A percentile compares a stretch with the other conserved stretches of the same genome.
phyloP scores from a whole-genome alignment of 2,797 vertebrate genomes.

The Clarias pachynema region DNA sequence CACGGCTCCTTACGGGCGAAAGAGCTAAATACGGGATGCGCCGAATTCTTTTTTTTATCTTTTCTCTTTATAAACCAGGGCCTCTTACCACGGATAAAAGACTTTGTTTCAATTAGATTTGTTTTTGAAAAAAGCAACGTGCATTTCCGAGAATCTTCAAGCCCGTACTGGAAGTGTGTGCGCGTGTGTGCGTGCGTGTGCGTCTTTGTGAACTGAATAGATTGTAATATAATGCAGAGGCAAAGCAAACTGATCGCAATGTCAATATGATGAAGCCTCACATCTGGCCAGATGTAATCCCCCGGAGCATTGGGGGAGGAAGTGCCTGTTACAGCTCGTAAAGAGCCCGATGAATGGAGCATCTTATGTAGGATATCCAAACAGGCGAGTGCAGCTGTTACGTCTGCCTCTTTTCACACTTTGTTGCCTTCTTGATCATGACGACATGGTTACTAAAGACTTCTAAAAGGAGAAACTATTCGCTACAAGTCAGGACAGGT shows the following conservation, averaged over 20 bases:
- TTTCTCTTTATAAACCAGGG: neutral
- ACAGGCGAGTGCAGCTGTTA: constrained; percentile 7
- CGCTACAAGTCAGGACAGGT: constrained; percentile 19
- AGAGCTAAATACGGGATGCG: constrained; percentile 9
- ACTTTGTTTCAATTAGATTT: neutral
- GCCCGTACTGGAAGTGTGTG: neutral
- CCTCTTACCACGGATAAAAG: neutral
- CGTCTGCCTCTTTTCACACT: neutral
- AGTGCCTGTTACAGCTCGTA: constrained; percentile 7
- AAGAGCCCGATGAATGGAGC: neutral
- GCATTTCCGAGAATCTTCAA: constrained; percentile 27
- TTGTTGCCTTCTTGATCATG: neutral
- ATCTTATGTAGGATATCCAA: neutral
- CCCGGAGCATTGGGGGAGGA: neutral
- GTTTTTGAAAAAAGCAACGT: neutral
- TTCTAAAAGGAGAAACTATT: neutral
- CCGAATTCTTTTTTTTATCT: neutral
- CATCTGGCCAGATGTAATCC: constrained; percentile 29
- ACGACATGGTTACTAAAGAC: neutral
- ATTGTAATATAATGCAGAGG: constrained; percentile 32
- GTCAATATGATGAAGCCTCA: constrained; percentile 40
- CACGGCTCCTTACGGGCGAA: constrained; percentile 1
- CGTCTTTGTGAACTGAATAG: neutral
- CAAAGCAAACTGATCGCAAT: neutral
- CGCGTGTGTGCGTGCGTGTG: neutral